Evolutionary conservation across 1,140 invertebrate genomes (phyloP), one percentile per base, ranked within the genome.

Genomic region (Drepana arcuata): DNA sequence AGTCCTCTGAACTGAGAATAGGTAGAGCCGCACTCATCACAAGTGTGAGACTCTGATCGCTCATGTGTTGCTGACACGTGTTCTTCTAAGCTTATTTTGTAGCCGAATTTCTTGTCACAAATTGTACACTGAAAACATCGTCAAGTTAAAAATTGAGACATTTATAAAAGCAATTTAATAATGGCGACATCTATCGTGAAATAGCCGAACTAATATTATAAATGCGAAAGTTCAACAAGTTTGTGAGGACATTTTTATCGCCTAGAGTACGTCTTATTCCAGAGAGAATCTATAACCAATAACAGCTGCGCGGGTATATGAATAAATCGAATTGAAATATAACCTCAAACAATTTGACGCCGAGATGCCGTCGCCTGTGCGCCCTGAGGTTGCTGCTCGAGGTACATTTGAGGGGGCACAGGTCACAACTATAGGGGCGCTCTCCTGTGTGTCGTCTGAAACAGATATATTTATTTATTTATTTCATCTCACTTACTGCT

Each of bases 331-430:
- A n/a, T n/a, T n/a, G n/a, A n/a, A n/a, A n/a, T n/a, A n/a, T n/a
- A n/a, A 79, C 79, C 58, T 80, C 72, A 31, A 72, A 84, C 2
- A 69, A 65, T 39, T 85, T 85, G 0, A 84, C 43, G 0, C 83
- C 84, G 26, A 79, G 41, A 40, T 83, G 79, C 9, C 68, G 49
- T 1, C 54, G 44, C 0, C 62, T 48, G 28, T 83, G 79, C 1
- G 68, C 75, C 0, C 61, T 45, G n/a, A 83, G 45, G 34, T 83
- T 83, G 1, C 70, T 75, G n/a, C 71, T 81, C 14, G 72, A 77
- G 0, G 69, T 49, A 15, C 68, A 79, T 0, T 57, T 48, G 25
- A 71, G 72, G 0, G 73, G 69, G 21, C 82, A 84, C 12, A 80
- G 18, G 27, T 74, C 71, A 16, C 82, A 84, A 11, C 41, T 51